phyloP scores from a whole-genome alignment of 2,797 vertebrate species.

The Ibycter americanus region DNA sequence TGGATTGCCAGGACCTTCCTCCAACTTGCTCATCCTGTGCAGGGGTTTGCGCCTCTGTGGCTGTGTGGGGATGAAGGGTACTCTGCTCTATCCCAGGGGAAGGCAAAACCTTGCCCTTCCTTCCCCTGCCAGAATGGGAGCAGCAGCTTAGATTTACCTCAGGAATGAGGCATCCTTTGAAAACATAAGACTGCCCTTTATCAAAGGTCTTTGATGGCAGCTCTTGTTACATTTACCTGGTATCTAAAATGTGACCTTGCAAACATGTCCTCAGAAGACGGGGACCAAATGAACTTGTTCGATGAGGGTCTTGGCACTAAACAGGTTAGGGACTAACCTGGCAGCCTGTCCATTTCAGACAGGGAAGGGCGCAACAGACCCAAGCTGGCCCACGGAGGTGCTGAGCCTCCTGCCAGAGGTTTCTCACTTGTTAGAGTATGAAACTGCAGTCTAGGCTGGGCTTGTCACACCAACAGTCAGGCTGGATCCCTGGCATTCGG shows the following conservation, averaged over 20 bases:
- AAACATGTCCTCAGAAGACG: background rate
- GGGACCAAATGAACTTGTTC: background rate
- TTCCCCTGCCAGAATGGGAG: background rate
- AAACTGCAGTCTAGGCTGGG: background rate
- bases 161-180: background rate
- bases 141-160: background rate
- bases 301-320: background rate
- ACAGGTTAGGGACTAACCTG: background rate
- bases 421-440: background rate
- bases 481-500: accelerated
- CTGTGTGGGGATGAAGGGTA: background rate
- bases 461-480: background rate
- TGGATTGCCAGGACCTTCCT: background rate
- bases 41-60: background rate
- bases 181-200: background rate
- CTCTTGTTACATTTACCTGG: background rate
- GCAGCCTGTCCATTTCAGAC: background rate
- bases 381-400: background rate
- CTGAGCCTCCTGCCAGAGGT: background rate
- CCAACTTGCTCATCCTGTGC: background rate
- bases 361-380: background rate
- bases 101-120: background rate
- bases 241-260: background rate
- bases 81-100: background rate
- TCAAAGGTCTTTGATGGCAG: background rate